A percentile compares a stretch with the other conserved stretches of the same genome.
phyloP scores from a whole-genome alignment of 2,797 vertebrate genomes.

The Melanotaenia maccullochi region DNA sequence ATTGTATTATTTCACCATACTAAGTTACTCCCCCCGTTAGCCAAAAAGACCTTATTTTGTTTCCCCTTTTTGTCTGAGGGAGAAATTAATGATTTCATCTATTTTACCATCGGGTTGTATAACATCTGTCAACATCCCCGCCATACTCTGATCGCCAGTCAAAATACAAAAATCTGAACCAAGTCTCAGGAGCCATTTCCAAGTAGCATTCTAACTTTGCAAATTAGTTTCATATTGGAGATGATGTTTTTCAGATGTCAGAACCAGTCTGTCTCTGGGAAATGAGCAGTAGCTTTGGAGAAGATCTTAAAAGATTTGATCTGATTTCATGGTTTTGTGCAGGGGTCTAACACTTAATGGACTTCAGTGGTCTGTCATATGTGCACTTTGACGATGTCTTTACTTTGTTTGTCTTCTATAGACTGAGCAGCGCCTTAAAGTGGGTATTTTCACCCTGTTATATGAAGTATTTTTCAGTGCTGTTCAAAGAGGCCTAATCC shows the following conservation, averaged over 20 bases:
- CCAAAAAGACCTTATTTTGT: constrained; percentile 16
- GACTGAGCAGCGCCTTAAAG: constrained; percentile 16
- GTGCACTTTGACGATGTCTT: not conserved
- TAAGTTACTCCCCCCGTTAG: constrained; percentile 2
- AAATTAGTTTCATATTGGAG: constrained; percentile 62
- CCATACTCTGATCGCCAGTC: constrained; percentile 36
- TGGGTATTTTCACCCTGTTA: constrained; percentile 3
- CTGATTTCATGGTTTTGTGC: constrained; percentile 28
- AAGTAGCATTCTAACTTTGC: constrained; percentile 41
- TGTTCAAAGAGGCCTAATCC: constrained; percentile 29
- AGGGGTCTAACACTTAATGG: not conserved
- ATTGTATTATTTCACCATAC: not conserved
- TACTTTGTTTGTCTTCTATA: not conserved
- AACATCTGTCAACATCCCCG: constrained; percentile 40
- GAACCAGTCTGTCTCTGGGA: constrained; percentile 12
- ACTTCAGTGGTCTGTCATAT: not conserved
- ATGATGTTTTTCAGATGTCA: constrained; percentile 50
- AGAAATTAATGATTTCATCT: constrained; percentile 43
- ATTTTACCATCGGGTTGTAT: constrained; percentile 42
- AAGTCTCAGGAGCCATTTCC: constrained; percentile 41
- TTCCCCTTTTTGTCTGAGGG: constrained; percentile 1
- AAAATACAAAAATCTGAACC: constrained; percentile 49
- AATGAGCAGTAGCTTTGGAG: not conserved
- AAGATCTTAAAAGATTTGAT: constrained; percentile 10
- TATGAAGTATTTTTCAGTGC: constrained; percentile 31